Base-by-base conservation (phyloP, 2,888 invertebrate species). In the Cryptus armator region DNA sequence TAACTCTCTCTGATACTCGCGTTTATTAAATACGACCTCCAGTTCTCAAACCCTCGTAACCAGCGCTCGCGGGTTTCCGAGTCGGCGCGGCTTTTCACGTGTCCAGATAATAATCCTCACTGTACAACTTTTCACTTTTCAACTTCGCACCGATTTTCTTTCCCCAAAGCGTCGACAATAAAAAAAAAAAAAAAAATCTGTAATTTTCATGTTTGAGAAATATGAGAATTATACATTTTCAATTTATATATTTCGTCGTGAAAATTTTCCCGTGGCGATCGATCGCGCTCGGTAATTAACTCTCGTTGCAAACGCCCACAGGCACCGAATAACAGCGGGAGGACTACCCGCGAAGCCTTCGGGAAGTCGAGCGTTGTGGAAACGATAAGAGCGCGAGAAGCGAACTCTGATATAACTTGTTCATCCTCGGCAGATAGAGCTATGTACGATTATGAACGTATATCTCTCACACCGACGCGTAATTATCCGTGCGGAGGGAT, bases 301-400 rank as follows among this genome's bases (percentile, higher is more conserved):
- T 81, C 62, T 62, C 53, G 59, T 72, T 67, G 66, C 53, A 48
- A 70, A 46, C 78, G 66, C 85, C 53, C 53, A 56, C 64, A 37
- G 16, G 74, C 70, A 76, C 76, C 74, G 53, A 77, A 66, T 48
- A 46, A 59, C 68, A 19, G 64, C 44, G 81, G 24, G 80, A 70
- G 64, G 85, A 77, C 62, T 75, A 76, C 62, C 68, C 72, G 67
- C 51, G 78, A 72, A 72, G 84, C 79, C 83, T 85, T 86, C 81
- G 82, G 84, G 81, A 87, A 88, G 86, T 85, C 87, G 85, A 88
- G 84, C 86, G 86, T 86, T 86, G 85, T 87, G 84, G 86, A 85
- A 86, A 87, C 87, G 89, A 90, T 90, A 89, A 89, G 89, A 87
- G 83, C 85, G 64, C 80, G 84, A 86, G 88, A 86, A 87, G 86